Base-by-base conservation (phyloP, 2,888 invertebrate genomes). In the Micoletzkya japonica region DNA sequence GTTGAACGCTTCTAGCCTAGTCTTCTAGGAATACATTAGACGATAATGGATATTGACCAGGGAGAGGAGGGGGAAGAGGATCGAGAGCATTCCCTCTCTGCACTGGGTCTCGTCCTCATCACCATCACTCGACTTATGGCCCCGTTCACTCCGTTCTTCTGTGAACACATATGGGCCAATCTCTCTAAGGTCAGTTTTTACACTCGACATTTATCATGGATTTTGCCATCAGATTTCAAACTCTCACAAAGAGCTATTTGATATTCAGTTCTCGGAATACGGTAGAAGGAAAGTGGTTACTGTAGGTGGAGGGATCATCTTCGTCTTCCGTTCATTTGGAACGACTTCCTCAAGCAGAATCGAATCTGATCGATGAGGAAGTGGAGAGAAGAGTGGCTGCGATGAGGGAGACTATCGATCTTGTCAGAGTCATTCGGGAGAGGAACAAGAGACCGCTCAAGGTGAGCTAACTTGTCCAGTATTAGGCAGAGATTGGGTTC, bases 91-190 rank as follows among this genome's bases (percentile, higher is more conserved):
- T 93, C 96, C 0, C 87, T 98, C 70, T 91, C 92, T 77, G 94
- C 96, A 0, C 89, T 98, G 10, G 95, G 92, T 86, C 90, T 91
- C 79, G 93, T 97, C 0, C 88, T 98, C 39, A 91, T 91, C 83
- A 91, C 92, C 67, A 93, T 98, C 90, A 90, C 91, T 0, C 90
- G 92, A 80, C 91, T 96, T 82, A 96, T 98, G 93, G 93, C 97
- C 1, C 95, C 98, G 0, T 97, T 97, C 86, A 94, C 95, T 0
- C 98, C 98, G 0, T 99, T 93, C 87, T 89, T 98, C 68, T 92
- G 94, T 0, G 98, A 98, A 87, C 90, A 91, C 73, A 94, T 98
- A 91, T 98, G 93, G 87, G 93, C 94, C 86, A 91, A 92, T 71
- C 87, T 98, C 75, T 90, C 91, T 63, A 75, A 76, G 74, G 77